phyloP scores from a whole-genome alignment of 2,888 invertebrate species.

The Oscheius sp. region DNA sequence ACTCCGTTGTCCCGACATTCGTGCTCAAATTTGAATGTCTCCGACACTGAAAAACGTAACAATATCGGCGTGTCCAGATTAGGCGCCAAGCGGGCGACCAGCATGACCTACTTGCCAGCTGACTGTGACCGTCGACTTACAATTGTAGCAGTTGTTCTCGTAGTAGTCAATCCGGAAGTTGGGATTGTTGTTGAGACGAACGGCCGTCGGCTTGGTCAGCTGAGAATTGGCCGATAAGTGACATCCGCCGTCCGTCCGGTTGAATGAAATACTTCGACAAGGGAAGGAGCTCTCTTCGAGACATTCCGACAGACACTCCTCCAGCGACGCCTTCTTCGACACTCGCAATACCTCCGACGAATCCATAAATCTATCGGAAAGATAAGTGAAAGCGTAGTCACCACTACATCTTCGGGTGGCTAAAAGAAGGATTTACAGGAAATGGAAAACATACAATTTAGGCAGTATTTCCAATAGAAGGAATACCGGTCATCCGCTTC shows the following conservation, averaged over 20 bases:
- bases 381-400: conserved; percentile 72
- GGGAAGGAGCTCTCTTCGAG: conserved; percentile 66
- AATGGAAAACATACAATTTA: conserved; percentile 53
- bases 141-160: conserved; percentile 73
- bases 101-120: conserved; percentile 10
- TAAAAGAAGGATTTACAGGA: conserved; percentile 56
- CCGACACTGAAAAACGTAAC: conserved; percentile 60
- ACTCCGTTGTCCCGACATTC: conserved; percentile 69
- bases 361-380: conserved; percentile 73
- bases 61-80: not conserved
- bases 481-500: conserved; percentile 73
- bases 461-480: conserved; percentile 73
- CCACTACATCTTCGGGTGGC: conserved; percentile 67
- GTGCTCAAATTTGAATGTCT: conserved; percentile 70
- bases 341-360: conserved; percentile 56
- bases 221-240: conserved; percentile 71
- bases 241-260: conserved; percentile 72
- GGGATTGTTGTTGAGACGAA: conserved; percentile 73
- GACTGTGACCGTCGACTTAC: conserved; percentile 52
- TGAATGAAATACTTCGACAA: conserved; percentile 72
- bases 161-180: conserved; percentile 73
- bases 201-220: conserved; percentile 69
- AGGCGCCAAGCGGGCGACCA: not conserved
- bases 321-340: conserved; percentile 56
- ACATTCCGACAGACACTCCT: conserved; percentile 71